Conservation (phyloP, 2,113 vertebrate species). For the Pseudolaguvia tuberculata region DNA sequence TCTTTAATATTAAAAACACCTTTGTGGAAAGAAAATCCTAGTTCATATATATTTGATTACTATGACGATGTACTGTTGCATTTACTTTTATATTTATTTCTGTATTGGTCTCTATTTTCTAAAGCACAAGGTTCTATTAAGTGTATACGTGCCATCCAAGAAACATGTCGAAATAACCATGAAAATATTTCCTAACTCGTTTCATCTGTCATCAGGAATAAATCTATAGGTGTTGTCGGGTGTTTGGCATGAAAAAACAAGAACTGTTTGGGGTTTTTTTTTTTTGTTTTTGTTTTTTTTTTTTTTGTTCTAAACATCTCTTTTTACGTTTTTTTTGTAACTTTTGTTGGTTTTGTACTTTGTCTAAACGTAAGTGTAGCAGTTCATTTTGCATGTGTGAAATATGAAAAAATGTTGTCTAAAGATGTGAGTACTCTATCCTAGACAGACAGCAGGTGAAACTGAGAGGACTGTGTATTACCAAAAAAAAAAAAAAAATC, state of each 20-base stretch:
- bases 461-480: constrained; percentile 56
- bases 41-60: constrained; percentile 58
- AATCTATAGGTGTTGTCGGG: constrained; percentile 42
- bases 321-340: constrained; percentile 40
- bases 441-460: constrained; percentile 39
- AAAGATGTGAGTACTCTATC: constrained; percentile 17
- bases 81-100: constrained; percentile 60
- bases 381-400: constrained; percentile 25
- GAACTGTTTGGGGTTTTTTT: too few relatives aligned
- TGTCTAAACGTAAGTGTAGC: constrained; percentile 33
- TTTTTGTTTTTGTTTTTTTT: too few relatives aligned
- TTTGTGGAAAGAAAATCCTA: constrained; percentile 59
- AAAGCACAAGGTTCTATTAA: constrained; percentile 50
- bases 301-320: constrained; percentile 32
- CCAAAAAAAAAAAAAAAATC: constrained; percentile 45
- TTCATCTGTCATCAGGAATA: constrained; percentile 41
- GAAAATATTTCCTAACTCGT: neutral
- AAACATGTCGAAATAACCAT: neutral
- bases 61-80: constrained; percentile 57
- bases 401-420: neutral
- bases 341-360: constrained; percentile 39
- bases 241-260: constrained; percentile 61
- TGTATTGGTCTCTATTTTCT: constrained; percentile 44
- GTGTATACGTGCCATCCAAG: constrained; percentile 42
- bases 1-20: constrained; percentile 59